These are phyloP conservation scores for Aurelia sp. DNA, from an alignment of 30 jellyfish, hydroid and myxozoan genomes.

Conservation along the genomic window DNA sequence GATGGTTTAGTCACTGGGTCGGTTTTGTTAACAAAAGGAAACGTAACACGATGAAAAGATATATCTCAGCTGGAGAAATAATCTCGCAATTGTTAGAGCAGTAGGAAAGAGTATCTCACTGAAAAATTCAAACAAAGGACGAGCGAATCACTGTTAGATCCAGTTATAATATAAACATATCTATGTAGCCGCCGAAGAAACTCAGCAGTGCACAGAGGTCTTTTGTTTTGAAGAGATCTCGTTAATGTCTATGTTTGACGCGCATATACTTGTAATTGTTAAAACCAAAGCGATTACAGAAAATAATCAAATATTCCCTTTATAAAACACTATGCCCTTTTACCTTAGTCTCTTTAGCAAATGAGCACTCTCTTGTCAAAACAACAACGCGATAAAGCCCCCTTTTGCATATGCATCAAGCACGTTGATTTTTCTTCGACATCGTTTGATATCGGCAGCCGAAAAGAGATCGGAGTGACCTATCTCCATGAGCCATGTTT, in stretches of 20 bases:
- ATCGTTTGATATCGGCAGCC: too few relatives aligned
- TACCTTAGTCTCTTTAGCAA: neutral
- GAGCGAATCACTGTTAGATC: conserved; percentile 43
- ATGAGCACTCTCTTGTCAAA: conserved; percentile 17
- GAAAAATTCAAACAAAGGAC: conserved; percentile 38
- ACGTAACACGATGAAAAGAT: conserved; percentile 66
- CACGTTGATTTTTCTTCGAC: conserved; percentile 1
- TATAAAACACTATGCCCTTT: conserved; percentile 6
- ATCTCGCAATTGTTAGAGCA: conserved; percentile 58
- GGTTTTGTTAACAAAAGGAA: conserved; percentile 69
- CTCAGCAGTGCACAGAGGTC: conserved; percentile 12
- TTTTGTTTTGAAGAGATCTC: conserved; percentile 23
- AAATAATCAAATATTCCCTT: conserved; percentile 34
- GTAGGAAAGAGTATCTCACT: conserved; percentile 56
- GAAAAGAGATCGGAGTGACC: too few relatives aligned
- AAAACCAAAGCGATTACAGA: conserved; percentile 13
- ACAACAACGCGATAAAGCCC: neutral
- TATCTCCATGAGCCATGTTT: too few relatives aligned
- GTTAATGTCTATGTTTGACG: conserved; percentile 26
- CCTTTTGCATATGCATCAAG: conserved; percentile 17
- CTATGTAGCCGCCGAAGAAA: conserved; percentile 41
- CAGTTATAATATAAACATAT: conserved; percentile 45
- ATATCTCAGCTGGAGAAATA: conserved; percentile 59
- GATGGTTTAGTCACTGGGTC: conserved; percentile 64
- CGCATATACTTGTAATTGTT: conserved; percentile 11